Evolutionary conservation across 2,797 vertebrate genomes (phyloP).

Genomic region (Crenichthys baileyi): DNA sequence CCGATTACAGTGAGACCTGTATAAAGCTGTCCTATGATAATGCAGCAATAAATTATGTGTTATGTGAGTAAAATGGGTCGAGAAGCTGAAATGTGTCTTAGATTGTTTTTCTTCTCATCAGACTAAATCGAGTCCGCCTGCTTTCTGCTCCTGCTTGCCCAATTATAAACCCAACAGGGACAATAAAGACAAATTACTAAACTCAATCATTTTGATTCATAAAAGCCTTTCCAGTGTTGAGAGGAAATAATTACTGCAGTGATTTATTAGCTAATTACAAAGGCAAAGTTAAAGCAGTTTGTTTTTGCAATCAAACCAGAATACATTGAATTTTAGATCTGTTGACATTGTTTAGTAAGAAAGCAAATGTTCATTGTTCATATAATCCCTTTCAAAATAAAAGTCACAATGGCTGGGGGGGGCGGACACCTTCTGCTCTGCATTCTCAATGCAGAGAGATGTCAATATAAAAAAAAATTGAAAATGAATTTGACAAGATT

Average conservation of each 20-base stretch:
- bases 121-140: neutral
- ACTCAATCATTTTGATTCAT: constrained; percentile 3
- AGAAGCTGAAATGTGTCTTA: neutral
- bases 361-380: too few species aligned
- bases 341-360: neutral
- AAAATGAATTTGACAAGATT: too few species aligned
- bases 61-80: neutral
- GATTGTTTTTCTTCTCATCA: neutral
- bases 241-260: constrained; percentile 4
- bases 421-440: too few species aligned
- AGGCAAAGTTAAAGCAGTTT: neutral
- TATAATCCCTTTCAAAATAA: neutral
- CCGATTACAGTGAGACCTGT: constrained; percentile 28
- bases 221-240: neutral
- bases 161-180: constrained; percentile 3
- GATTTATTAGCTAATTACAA: constrained; percentile 2
- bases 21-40: neutral
- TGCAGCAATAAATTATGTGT: neutral
- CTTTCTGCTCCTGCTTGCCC: neutral
- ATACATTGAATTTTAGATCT: neutral
- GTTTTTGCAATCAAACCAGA: neutral
- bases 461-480: too few species aligned
- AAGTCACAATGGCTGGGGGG: neutral
- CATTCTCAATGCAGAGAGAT: too few species aligned
- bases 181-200: neutral